Evolutionary conservation across 2,113 vertebrate genomes (phyloP).

Genomic region (Guaruba guarouba): DNA sequence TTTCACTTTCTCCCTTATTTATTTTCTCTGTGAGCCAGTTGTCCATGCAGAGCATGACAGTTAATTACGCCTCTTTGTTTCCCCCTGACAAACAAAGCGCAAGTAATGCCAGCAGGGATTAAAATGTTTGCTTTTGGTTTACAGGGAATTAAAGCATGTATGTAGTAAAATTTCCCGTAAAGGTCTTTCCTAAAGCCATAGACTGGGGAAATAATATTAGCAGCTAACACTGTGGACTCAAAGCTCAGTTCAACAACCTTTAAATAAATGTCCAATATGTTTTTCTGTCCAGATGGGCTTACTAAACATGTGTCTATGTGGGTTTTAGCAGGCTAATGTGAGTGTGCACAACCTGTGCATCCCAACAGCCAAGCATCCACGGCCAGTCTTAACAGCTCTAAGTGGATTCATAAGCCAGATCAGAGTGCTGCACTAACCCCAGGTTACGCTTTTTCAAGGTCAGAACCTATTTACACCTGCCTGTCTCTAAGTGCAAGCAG

Average conservation of each 20-base stretch:
- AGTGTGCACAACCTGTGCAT: rapidly evolving
- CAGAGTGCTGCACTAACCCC: neutral
- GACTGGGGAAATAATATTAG: slow-evolving; percentile 48
- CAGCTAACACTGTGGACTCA: slow-evolving; percentile 15
- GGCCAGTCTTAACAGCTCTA: neutral
- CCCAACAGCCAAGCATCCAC: neutral
- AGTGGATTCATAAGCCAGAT: neutral
- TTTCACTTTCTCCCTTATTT: neutral
- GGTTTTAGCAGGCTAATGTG: neutral
- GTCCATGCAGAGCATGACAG: slow-evolving; percentile 29
- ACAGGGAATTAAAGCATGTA: slow-evolving; percentile 61
- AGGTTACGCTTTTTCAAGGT: neutral
- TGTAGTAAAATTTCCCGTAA: slow-evolving; percentile 52
- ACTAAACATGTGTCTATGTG: neutral
- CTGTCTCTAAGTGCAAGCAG: neutral
- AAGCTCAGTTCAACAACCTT: slow-evolving; percentile 11
- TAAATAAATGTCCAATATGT: slow-evolving; percentile 4
- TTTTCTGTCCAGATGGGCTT: neutral
- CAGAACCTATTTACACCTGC: neutral
- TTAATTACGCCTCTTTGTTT: slow-evolving; percentile 49
- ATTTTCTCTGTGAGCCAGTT: neutral
- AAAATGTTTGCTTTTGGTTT: slow-evolving; percentile 68
- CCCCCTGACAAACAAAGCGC: slow-evolving; percentile 53
- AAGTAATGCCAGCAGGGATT: slow-evolving; percentile 52
- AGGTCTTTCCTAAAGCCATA: slow-evolving; percentile 24